Conservation (phyloP, 2,888 invertebrate species). For the Cheilosia pagana region DNA sequence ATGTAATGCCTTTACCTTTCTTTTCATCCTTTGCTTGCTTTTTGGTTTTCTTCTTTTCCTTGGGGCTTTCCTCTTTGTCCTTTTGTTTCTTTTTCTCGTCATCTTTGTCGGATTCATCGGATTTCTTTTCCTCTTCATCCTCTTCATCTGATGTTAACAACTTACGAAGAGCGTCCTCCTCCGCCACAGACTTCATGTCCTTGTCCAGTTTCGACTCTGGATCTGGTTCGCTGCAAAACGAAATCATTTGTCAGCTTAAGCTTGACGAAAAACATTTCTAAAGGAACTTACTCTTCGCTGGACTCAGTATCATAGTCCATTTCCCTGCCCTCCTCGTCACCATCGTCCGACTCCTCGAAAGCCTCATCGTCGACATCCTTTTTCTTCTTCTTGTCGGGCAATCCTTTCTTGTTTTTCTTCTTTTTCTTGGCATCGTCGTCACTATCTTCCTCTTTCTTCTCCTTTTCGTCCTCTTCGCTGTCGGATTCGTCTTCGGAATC, state of each 20-base stretch:
- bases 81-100: conserved; percentile 90
- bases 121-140: conserved; percentile 92
- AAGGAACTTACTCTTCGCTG: conserved; percentile 86
- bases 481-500: conserved; percentile 91
- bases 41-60: conserved; percentile 86
- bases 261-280: neutral
- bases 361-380: conserved; percentile 95
- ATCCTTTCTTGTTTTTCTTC: conserved; percentile 86
- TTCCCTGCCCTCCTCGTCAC: conserved; percentile 97
- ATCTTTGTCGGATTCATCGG: conserved; percentile 90
- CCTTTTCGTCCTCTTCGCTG: conserved; percentile 88
- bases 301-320: conserved; percentile 97
- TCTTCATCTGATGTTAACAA: conserved; percentile 94
- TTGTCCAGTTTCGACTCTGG: conserved; percentile 90
- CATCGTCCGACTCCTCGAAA: conserved; percentile 98
- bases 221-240: conserved; percentile 86
- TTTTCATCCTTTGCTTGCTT: conserved; percentile 88
- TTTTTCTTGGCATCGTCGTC: conserved; percentile 87
- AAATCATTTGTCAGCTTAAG: neutral
- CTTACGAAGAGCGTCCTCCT: conserved; percentile 93
- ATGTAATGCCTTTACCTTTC: conserved; percentile 83
- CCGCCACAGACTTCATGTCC: conserved; percentile 94
- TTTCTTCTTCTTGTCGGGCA: conserved; percentile 87
- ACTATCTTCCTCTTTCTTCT: conserved; percentile 86
- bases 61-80: conserved; percentile 85